Percentiles rank a stretch among this genome's conserved stretches.
Conservation (phyloP, 2,113 vertebrate species). For the Dendrocopos noguchii region DNA sequence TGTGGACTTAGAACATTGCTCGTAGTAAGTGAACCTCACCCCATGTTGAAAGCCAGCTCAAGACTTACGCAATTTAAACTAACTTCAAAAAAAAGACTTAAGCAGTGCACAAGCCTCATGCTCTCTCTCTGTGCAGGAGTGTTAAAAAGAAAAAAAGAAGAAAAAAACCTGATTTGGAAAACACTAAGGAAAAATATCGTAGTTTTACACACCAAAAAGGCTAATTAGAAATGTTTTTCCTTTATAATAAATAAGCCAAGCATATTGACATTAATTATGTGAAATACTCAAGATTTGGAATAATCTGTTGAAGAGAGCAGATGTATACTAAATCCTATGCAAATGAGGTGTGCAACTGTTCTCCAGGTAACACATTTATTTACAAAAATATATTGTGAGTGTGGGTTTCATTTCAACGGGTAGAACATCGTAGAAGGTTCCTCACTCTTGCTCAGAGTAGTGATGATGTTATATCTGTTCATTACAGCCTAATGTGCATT, state of each 20-base stretch:
- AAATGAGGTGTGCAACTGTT: conserved; percentile 18
- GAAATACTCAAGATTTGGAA: conserved; percentile 37
- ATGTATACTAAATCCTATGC: conserved; percentile 32
- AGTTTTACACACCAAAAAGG: conserved; percentile 25
- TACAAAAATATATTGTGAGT: conserved; percentile 4
- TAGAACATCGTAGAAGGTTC: not conserved
- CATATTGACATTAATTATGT: conserved; percentile 39
- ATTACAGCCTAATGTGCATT: not conserved
- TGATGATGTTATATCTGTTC: not conserved
- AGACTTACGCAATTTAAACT: not conserved
- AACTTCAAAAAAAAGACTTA: not conserved
- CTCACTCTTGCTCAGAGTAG: not conserved
- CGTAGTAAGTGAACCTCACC: not conserved
- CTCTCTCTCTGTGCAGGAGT: not conserved
- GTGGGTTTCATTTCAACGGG: not conserved
- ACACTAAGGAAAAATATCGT: not conserved
- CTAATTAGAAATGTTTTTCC: conserved; percentile 35
- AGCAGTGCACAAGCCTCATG: not conserved
- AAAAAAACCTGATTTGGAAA: not conserved
- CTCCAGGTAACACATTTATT: conserved; percentile 21
- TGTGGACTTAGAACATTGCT: not conserved
- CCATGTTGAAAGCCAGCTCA: not conserved
- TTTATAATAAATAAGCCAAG: conserved; percentile 33
- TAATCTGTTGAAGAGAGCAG: conserved; percentile 29
- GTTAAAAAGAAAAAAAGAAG: not conserved